Evolutionary conservation across 2,888 invertebrate species (phyloP).

Genomic region (Steinernema scapterisci): DNA sequence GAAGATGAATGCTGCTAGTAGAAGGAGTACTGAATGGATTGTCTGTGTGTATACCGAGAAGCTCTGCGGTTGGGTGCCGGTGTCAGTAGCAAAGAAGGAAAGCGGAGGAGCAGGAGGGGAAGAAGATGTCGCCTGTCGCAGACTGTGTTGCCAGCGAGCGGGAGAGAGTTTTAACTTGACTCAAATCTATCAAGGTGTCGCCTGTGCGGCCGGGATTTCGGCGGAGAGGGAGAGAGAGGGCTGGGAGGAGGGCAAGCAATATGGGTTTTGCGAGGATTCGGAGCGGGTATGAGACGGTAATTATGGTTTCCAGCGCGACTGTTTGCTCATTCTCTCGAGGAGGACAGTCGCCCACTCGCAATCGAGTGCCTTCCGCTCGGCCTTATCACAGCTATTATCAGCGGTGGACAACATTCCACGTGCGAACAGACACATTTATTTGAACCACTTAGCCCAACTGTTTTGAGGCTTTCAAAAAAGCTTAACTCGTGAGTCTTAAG

Average conservation of each 20-base stretch:
- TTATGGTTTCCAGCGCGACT: slow-evolving; percentile 30
- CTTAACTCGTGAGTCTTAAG: not conserved
- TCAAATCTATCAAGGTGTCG: slow-evolving; percentile 26
- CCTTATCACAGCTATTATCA: slow-evolving; percentile 31
- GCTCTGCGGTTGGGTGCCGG: not conserved
- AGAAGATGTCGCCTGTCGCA: not conserved
- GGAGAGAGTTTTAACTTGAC: not conserved
- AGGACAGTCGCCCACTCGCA: slow-evolving; percentile 31
- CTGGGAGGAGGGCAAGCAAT: slow-evolving; percentile 27
- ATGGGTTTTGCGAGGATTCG: slow-evolving; percentile 31
- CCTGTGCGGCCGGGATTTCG: slow-evolving; percentile 10
- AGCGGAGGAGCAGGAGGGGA: not conserved
- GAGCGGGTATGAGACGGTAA: slow-evolving; percentile 29
- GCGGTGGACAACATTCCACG: not conserved
- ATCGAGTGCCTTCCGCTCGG: slow-evolving; percentile 28
- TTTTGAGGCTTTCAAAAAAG: not conserved
- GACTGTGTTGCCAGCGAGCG: not conserved
- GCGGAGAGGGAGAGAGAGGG: not conserved
- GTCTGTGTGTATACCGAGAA: not conserved
- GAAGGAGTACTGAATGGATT: not conserved
- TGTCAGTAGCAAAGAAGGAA: not conserved
- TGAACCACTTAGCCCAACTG: not conserved
- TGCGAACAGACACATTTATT: not conserved
- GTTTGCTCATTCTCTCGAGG: slow-evolving; percentile 32
- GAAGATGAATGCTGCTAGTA: not conserved